Conservation (phyloP, 2,888 invertebrate species). For the Plebejus argus region DNA sequence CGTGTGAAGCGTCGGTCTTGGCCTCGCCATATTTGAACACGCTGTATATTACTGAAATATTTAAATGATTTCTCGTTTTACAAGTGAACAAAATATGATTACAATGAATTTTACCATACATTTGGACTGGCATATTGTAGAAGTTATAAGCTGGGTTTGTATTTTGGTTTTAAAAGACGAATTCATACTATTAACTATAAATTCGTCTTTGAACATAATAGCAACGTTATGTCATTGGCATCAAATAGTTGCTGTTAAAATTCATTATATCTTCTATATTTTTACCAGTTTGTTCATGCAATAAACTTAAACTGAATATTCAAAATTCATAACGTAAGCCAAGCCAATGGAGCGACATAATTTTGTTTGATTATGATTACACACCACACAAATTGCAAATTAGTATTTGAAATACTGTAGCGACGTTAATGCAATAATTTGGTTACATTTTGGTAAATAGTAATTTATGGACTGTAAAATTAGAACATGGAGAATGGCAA, state of each 20-base stretch:
- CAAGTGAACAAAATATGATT: neutral
- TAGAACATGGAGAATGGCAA: neutral
- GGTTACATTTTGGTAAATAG: neutral
- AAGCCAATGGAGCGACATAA: neutral
- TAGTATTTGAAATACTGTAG: neutral
- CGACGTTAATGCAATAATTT: neutral
- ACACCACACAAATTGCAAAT: neutral
- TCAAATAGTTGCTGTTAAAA: no score
- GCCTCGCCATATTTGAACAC: constrained; percentile 13
- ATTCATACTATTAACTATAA: no score
- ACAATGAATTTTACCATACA: neutral
- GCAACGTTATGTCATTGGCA: no score
- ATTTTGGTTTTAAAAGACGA: no score
- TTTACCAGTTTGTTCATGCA: no score
- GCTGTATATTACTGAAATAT: neutral
- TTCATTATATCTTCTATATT: no score
- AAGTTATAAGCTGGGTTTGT: no score
- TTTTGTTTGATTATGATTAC: neutral
- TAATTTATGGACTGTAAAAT: neutral
- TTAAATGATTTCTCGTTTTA: neutral
- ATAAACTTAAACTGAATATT: no score
- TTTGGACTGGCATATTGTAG: neutral
- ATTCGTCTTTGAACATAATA: no score
- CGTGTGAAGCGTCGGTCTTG: constrained; percentile 12
- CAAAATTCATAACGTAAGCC: neutral